A percentile compares a stretch with the other conserved stretches of the same genome.
Evolutionary conservation across 2,797 vertebrate species (phyloP).

Genomic region (Paguma larvata): DNA sequence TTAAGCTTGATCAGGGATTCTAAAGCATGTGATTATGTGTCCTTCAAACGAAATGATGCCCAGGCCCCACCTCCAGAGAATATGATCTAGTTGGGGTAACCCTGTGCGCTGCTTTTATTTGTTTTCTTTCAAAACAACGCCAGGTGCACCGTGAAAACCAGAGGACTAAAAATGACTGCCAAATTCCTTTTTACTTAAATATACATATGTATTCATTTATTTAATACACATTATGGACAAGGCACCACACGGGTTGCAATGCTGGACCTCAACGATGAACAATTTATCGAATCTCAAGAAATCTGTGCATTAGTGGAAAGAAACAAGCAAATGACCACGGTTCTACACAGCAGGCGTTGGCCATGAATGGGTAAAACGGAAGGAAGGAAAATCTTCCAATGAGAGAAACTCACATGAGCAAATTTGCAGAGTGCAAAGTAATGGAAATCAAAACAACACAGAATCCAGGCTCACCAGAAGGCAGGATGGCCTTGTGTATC

Average conservation of each 20-base stretch:
- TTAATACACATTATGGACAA: background rate
- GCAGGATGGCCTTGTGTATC: background rate
- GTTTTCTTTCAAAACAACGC: background rate
- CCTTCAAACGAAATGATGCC: background rate
- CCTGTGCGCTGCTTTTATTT: background rate
- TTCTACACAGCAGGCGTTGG: background rate
- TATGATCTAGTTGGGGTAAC: background rate
- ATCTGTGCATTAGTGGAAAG: background rate
- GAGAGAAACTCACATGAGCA: constrained; percentile 2
- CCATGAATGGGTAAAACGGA: constrained; percentile 1
- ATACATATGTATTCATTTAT: background rate
- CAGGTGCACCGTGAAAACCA: background rate
- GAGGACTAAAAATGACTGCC: background rate
- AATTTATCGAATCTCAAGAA: background rate
- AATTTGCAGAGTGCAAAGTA: background rate
- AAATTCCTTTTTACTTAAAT: background rate
- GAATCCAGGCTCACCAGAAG: background rate
- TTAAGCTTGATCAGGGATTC: background rate
- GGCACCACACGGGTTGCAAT: background rate
- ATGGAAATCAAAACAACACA: background rate
- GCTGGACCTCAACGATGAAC: background rate
- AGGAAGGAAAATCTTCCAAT: background rate
- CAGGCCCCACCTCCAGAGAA: background rate
- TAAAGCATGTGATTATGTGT: background rate
- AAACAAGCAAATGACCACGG: background rate